phyloP scores from a whole-genome alignment of 2,113 vertebrate genomes.

The Silurus glanis region DNA sequence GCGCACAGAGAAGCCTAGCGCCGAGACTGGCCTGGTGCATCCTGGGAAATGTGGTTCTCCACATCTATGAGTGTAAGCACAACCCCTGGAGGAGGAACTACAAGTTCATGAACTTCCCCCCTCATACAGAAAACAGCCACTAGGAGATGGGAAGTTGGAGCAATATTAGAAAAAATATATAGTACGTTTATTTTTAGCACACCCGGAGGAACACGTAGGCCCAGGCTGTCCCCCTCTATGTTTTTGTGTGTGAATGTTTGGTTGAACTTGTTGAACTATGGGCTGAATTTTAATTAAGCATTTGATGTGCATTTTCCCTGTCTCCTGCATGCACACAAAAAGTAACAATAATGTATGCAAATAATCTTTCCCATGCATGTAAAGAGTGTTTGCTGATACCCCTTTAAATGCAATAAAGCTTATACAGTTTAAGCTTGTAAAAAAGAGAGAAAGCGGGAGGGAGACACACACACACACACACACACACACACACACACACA shows the following conservation, averaged over 20 bases:
- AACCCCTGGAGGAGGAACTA: constrained; percentile 56
- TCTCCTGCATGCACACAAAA: not conserved
- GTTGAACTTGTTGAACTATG: constrained; percentile 30
- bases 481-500: not conserved
- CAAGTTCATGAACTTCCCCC: constrained; percentile 65
- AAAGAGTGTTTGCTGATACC: no score
- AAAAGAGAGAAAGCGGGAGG: no score
- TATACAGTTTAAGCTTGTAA: no score
- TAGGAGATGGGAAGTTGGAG: constrained; percentile 62
- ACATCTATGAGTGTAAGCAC: not conserved
- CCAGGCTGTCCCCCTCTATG: constrained; percentile 2
- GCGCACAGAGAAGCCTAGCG: constrained; percentile 70
- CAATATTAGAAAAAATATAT: constrained; percentile 67
- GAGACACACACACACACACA: not conserved
- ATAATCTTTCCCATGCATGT: no score
- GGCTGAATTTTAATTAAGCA: constrained; percentile 14
- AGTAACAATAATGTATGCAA: not conserved
- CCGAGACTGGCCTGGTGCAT: constrained; percentile 53
- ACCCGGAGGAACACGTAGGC: constrained; percentile 40
- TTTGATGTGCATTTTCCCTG: not conserved
- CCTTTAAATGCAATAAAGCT: no score
- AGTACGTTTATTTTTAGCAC: constrained; percentile 69
- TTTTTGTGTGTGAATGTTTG: not conserved
- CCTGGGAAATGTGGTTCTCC: constrained; percentile 73
- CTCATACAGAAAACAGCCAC: constrained; percentile 53